A percentile compares a stretch with the other conserved stretches of the same genome.
These are phyloP conservation scores for Didymodactylos carnosus DNA, from an alignment of 2,888 invertebrate species.

Conservation along the genomic window DNA sequence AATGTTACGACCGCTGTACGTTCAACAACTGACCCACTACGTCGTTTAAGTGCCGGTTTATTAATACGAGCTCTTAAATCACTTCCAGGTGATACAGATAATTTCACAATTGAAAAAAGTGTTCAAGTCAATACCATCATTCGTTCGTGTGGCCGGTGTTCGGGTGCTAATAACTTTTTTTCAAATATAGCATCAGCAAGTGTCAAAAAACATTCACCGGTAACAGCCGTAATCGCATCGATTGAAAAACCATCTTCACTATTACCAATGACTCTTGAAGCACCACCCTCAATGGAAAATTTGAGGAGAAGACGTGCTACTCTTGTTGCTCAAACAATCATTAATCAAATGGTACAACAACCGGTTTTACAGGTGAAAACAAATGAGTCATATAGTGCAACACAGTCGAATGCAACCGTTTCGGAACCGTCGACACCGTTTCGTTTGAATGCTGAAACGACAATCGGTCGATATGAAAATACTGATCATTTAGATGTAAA, in stretches of 20 bases:
- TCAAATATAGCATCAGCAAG: not conserved
- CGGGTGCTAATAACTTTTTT: no score
- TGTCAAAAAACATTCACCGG: no score
- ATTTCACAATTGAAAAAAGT: not conserved
- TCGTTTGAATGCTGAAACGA: not conserved
- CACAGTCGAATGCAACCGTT: no score
- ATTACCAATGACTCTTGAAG: not conserved
- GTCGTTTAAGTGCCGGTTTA: not conserved
- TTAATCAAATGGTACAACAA: not conserved
- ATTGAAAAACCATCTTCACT: not conserved
- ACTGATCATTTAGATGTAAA: no score
- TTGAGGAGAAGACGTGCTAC: not conserved
- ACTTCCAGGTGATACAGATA: not conserved
- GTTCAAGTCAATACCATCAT: not conserved
- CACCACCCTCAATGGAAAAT: not conserved
- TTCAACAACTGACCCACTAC: not conserved
- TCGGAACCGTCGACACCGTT: not conserved
- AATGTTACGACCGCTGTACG: no score
- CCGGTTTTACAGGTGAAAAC: no score
- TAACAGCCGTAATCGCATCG: not conserved
- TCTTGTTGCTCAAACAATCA: not conserved
- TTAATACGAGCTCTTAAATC: not conserved
- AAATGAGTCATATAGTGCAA: no score
- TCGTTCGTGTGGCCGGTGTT: not conserved
- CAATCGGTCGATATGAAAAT: no score